Base-by-base conservation (phyloP, 2,797 vertebrate species). In the Vultur gryphus region DNA sequence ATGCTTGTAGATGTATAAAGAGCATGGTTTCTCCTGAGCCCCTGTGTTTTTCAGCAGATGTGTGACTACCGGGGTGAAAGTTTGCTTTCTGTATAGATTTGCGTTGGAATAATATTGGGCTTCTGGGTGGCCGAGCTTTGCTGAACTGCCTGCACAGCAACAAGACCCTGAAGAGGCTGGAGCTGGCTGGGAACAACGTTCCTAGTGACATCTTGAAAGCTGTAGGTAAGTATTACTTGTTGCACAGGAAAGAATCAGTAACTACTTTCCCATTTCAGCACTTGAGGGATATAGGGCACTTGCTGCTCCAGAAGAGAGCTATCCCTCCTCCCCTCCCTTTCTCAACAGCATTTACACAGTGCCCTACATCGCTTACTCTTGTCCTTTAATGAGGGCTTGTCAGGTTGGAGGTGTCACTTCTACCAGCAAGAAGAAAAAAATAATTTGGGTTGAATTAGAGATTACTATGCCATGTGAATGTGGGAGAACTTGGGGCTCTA, bases 101-200 rank as follows among this genome's bases (percentile, higher is more conserved):
- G 72, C 98, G 99, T 83, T 99, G 99, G 99, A 99, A 99, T 97
- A 99, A 98, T 89, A 95, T 99, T 4, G 99, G 99, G 26, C 98
- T 99, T 62, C 97, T 99, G 94, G 99, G 99, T 2, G 99, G 99
- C 46, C 98, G 99, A 78, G 98, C 98, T 59, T 91, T 99, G 84
- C 95, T 99, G 82, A 98, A 98, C 93, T 98, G 98, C 76, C 96
- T 99, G 91, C 98, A 98, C 93, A 98, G 98, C 93, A 99, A 99
- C 98, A 98, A 96, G 89, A 98, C 98, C 31, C 89, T 99, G 51
- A 87, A 98, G 89, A 98, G 98, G 91, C 97, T 99, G 87, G 98
- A 99, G 94, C 95, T 99, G 97, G 99, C 99, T 28, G 99, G 99
- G 19, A 99, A 99, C 98, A 99, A 98, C 28, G 96, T 99, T 86